Percentiles rank a stretch among this genome's conserved stretches.
Conservation (phyloP, 2,113 vertebrate species). For the Ariopsis seemanni region DNA sequence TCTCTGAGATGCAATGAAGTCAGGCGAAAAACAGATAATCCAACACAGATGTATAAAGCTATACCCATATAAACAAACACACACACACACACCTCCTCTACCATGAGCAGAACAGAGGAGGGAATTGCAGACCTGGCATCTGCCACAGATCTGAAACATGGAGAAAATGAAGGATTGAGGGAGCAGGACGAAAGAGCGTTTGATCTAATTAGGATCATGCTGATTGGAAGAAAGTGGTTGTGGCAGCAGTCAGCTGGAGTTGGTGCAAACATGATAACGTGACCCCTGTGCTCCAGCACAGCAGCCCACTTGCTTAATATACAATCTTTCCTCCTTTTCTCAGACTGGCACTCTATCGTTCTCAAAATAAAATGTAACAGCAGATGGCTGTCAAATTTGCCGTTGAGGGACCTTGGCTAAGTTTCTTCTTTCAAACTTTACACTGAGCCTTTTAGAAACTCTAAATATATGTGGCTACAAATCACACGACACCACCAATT, state of each 20-base stretch:
- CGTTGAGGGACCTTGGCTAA: background rate
- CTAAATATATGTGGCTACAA: background rate
- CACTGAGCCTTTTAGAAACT: background rate
- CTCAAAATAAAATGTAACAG: background rate
- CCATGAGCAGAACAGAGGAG: conserved; percentile 16
- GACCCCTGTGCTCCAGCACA: conserved; percentile 12
- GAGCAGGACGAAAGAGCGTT: conserved; percentile 36
- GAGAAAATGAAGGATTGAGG: conserved; percentile 32
- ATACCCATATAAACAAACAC: background rate
- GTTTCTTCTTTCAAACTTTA: conserved; percentile 4
- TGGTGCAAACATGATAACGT: conserved; percentile 45
- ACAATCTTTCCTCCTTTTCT: conserved; percentile 17
- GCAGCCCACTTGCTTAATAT: background rate
- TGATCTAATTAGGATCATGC: conserved; percentile 55
- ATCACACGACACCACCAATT: background rate
- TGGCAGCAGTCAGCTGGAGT: conserved; percentile 55
- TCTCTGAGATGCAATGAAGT: conserved; percentile 34
- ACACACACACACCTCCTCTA: background rate
- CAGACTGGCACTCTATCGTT: conserved; percentile 3
- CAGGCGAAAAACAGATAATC: conserved; percentile 29
- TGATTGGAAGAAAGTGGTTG: conserved; percentile 52
- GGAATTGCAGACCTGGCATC: background rate
- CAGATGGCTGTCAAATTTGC: conserved; percentile 19
- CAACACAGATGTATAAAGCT: background rate
- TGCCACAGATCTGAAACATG: conserved; percentile 24